Evolutionary conservation across 2,113 vertebrate genomes (phyloP), one percentile per base, ranked within the genome.

Genomic region (Pipra filicauda): DNA sequence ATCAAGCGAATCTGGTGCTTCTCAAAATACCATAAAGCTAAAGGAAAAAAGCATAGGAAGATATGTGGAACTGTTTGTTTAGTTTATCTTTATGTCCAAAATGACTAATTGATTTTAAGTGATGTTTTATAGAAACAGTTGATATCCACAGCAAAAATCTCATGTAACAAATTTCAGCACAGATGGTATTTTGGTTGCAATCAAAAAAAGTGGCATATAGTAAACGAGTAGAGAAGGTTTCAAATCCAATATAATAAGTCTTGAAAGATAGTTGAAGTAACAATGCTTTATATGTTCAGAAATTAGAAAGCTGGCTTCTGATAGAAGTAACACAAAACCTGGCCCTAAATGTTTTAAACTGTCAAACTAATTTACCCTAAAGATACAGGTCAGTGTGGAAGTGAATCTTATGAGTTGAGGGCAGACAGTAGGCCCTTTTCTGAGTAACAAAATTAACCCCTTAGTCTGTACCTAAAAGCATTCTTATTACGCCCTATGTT

Each of bases 171-270:
- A 94, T 95, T 89, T 92, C 86, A 95, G 88, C 92, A 95, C 96
- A 96, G 96, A 96, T 94, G 96, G 92, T 91, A 91, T 92, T 97
- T 91, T 86, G 69, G 83, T 95, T 88, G 76, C 55, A 95, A 92
- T 86, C 41, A 71, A 85, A 84, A 74, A 90, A 90, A 58, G 54
- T 95, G 69, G 28, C 64, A 86, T 39, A 39, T 15, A 95, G 59
- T 84, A 92, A 88, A 93, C 71, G 85, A 91, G 43, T 58, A 64
- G 69, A 58, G 62, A 62, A 73, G 26, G 21, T 77, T 95, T 96
- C 55, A 77, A 84, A 92, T 84, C 55, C 65, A 77, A n/a, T 91
- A 80, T 51, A 92, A 35, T 43, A 76, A 91, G 44, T 37, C 28
- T 83, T 95, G 91, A 88, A 95, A 90, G 59, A 83, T 49, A 43